Evolutionary conservation across 2,888 invertebrate genomes (phyloP), one percentile per base, ranked within the genome.

Genomic region (Ctena decussata): DNA sequence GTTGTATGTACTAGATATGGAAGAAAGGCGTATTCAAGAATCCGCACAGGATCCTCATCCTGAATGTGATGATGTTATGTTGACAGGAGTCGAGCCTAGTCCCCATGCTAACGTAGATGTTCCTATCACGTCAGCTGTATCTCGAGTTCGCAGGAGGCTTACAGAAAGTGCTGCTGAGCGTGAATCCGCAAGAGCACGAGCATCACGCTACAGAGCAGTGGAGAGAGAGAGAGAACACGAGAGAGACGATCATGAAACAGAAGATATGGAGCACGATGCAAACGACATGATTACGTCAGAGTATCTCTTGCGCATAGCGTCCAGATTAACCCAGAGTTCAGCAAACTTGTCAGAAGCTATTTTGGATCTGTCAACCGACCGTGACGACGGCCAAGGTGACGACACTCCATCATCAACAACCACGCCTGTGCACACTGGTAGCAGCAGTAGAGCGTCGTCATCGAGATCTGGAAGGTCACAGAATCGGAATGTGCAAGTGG

Each of bases 301-400:
- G 0, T 91, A 91, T 39, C 81, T 91, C 30, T 81, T 90, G 74
- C 82, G 91, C 49, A 91, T 91, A 27, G 90, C 90, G 1, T 90
- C 90, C 12, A 80, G 91, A 35, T 79, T 91, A 18, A 91, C 90
- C 53, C 88, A 87, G n/a, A 91, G 90, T 74, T 89, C 90, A 15
- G 90, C 89, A 18, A 90, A 91, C 69, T 85, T 91, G 79, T 89
- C 91, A 6, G 91, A 91, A 76, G 91, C 90, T 60, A 83, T 91
- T 65, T 70, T 87, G 21, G 86, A 89, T 70, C 69, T 89, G 37
- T 86, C 89, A 0, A 81, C 85, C 18, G 82, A 90, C 21, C 53
- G 84, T 21, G 81, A 71, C 35, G 60, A 77, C 24, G 77, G 82
- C 12, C 82, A 83, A 6, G 49, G 44, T 11, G 76, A 81, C 12